phyloP scores from a whole-genome alignment of 2,797 vertebrate genomes.

The Amazona ochrocephala region DNA sequence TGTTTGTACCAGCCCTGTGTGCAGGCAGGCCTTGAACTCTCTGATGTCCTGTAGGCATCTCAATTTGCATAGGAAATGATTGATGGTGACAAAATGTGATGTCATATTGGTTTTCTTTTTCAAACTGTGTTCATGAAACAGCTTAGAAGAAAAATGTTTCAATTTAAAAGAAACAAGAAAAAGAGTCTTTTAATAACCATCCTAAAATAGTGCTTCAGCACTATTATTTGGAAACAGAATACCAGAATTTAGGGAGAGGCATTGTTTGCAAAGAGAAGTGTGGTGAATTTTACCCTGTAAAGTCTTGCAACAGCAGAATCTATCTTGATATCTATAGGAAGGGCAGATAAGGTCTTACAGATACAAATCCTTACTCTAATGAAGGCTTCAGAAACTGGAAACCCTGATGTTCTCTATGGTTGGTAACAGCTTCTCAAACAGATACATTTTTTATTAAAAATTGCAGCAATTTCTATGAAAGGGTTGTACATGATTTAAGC shows the following conservation, averaged over 20 bases:
- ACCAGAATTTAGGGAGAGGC: background rate
- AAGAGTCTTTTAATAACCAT: background rate
- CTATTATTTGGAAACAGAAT: background rate
- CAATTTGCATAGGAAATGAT: constrained; percentile 40
- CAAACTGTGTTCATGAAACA: background rate
- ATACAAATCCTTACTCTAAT: background rate
- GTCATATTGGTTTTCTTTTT: background rate
- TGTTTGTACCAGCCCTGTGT: background rate
- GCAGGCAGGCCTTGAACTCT: constrained; percentile 36
- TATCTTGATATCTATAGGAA: background rate
- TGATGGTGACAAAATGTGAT: constrained; percentile 41
- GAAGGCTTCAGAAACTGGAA: background rate
- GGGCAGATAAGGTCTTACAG: background rate
- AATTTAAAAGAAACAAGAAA: background rate
- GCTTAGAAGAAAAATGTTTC: background rate
- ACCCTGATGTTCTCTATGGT: background rate
- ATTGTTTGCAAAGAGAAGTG: background rate
- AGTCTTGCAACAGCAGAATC: background rate
- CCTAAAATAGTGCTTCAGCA: background rate
- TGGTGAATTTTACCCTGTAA: background rate
- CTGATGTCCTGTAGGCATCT: constrained; percentile 35
- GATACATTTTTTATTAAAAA: constrained; percentile 8
- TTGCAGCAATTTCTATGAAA: constrained; percentile 6
- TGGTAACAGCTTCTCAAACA: background rate
- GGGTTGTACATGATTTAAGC: background rate